phyloP scores from a whole-genome alignment of 2,888 invertebrate genomes.

The Galerucella nymphaeae region DNA sequence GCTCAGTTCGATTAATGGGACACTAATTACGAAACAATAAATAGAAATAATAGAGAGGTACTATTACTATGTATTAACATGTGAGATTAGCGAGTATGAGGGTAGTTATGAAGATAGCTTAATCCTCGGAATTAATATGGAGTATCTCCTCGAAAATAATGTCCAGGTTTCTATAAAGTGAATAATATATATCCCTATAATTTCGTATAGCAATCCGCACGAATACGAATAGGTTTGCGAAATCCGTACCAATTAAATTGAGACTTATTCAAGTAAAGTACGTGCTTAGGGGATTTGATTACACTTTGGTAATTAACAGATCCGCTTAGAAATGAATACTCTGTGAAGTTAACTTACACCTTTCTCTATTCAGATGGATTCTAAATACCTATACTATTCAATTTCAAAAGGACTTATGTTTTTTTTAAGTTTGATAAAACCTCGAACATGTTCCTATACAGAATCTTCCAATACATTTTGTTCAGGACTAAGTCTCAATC shows the following conservation, averaged over 20 bases:
- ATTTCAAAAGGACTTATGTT: conserved; percentile 1
- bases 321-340: conserved; percentile 59
- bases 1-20: too few species aligned
- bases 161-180: conserved; percentile 8
- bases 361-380: conserved; percentile 45
- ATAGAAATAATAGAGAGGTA: too few species aligned
- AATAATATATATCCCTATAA: conserved; percentile 28
- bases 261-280: conserved; percentile 58
- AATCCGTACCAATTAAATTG: conserved; percentile 37
- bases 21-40: too few species aligned
- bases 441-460: background rate
- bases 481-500: too few species aligned
- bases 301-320: conserved; percentile 63
- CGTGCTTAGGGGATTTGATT: conserved; percentile 62
- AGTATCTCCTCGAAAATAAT: conserved; percentile 7
- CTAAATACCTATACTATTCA: conserved; percentile 32
- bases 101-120: background rate
- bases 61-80: too few species aligned
- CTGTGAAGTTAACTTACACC: conserved; percentile 60
- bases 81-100: background rate
- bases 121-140: background rate
- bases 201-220: conserved; percentile 14
- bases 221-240: conserved; percentile 25
- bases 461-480: background rate
- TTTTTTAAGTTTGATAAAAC: background rate